Conservation (phyloP, 1,140 invertebrate species). For the Venustaconcha ellipsiformis region DNA sequence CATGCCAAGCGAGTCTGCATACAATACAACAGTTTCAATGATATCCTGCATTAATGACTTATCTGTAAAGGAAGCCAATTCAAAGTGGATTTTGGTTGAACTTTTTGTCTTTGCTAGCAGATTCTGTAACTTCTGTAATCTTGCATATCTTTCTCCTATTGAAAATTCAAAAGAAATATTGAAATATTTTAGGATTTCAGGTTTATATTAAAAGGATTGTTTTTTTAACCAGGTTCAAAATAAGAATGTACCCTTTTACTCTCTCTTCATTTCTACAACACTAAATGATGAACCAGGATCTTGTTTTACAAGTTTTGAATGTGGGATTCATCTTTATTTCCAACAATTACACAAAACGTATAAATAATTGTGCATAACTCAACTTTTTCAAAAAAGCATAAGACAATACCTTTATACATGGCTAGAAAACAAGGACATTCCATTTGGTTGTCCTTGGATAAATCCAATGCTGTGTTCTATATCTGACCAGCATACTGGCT, state of each 20-base stretch:
- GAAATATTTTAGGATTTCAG: neutral
- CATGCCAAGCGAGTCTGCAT: constrained; percentile 89
- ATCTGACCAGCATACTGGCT: no score
- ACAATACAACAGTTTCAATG: constrained; percentile 78
- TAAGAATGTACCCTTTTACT: neutral
- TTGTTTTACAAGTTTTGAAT: no score
- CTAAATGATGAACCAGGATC: no score
- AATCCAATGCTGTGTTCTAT: no score
- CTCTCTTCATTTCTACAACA: neutral
- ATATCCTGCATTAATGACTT: constrained; percentile 78
- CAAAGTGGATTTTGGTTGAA: constrained; percentile 83
- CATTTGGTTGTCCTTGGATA: no score
- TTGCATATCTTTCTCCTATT: constrained; percentile 75
- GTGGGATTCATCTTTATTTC: no score
- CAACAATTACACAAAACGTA: no score
- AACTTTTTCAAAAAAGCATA: no score
- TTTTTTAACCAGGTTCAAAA: neutral
- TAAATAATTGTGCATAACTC: no score
- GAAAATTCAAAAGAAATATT: constrained; percentile 26
- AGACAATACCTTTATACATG: no score
- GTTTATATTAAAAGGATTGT: neutral
- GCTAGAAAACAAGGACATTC: no score
- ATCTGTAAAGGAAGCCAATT: constrained; percentile 89
- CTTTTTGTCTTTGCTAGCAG: constrained; percentile 76
- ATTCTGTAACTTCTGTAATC: constrained; percentile 77